Conservation (phyloP, 1,140 invertebrate genomes). For the Andricus grossulariae region DNA sequence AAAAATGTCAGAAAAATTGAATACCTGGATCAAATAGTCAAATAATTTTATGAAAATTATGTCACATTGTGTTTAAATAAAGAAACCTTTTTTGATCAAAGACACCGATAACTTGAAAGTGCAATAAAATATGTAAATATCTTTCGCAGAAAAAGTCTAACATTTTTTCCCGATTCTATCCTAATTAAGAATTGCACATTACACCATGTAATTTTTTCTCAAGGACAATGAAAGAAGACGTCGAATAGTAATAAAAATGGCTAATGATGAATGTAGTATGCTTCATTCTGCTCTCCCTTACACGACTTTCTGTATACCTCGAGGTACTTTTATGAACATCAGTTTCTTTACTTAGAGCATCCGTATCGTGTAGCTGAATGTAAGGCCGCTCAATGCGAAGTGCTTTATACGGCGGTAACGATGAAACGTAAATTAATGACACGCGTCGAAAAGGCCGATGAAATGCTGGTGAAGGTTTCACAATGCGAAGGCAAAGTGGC, state of each 20-base stretch:
- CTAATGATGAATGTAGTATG: constrained; percentile 11
- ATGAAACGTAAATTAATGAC: constrained; percentile 61
- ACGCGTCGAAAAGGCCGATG: constrained; percentile 57
- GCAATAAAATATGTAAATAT: too few relatives aligned
- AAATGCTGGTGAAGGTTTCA: constrained; percentile 56
- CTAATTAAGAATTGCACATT: background rate
- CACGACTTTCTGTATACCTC: background rate
- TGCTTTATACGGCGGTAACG: constrained; percentile 53
- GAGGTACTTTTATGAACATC: constrained; percentile 52
- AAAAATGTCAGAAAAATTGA: too few relatives aligned
- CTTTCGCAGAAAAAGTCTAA: too few relatives aligned
- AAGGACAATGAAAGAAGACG: background rate
- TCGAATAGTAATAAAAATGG: constrained; percentile 1
- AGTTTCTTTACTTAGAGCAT: constrained; percentile 43
- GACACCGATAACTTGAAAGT: too few relatives aligned
- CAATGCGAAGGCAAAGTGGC: constrained; percentile 44
- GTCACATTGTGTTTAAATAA: too few relatives aligned
- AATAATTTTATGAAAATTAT: too few relatives aligned
- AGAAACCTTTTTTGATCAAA: too few relatives aligned
- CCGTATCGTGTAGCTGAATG: constrained; percentile 41
- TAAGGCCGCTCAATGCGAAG: constrained; percentile 42
- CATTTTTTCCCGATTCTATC: too few relatives aligned
- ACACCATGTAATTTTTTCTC: background rate
- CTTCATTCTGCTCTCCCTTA: background rate
- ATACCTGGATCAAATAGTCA: too few relatives aligned